phyloP scores from a whole-genome alignment of 2,888 invertebrate genomes.

The Brachypalpus laphriformis region DNA sequence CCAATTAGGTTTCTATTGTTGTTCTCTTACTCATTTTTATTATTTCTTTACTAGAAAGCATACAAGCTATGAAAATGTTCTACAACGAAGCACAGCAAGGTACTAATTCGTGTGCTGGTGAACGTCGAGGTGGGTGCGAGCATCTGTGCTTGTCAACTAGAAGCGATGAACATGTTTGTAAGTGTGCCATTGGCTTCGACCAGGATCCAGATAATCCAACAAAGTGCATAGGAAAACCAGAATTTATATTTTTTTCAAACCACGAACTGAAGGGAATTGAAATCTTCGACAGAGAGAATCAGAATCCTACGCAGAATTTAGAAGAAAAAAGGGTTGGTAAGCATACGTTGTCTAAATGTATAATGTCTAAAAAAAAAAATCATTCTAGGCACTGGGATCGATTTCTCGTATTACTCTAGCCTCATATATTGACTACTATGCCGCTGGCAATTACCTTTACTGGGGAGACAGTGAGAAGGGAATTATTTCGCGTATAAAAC shows the following conservation, averaged over 20 bases:
- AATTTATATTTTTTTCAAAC: slow-evolving; percentile 90
- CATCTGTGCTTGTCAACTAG: slow-evolving; percentile 90
- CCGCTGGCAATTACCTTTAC: slow-evolving; percentile 87
- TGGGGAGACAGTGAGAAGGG: slow-evolving; percentile 93
- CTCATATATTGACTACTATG: slow-evolving; percentile 89
- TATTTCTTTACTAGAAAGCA: slow-evolving; percentile 83
- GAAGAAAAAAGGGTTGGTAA: slow-evolving; percentile 77
- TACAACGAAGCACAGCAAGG: slow-evolving; percentile 87
- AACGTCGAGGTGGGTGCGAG: slow-evolving; percentile 85
- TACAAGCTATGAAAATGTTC: slow-evolving; percentile 88
- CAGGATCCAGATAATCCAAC: slow-evolving; percentile 84
- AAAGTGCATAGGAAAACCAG: slow-evolving; percentile 85
- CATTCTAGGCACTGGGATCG: slow-evolving; percentile 85
- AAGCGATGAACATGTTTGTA: slow-evolving; percentile 85
- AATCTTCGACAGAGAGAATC: slow-evolving; percentile 77
- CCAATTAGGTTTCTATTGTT: too few relatives aligned
- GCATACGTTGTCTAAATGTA: neutral
- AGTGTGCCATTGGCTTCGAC: slow-evolving; percentile 89
- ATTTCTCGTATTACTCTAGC: slow-evolving; percentile 90
- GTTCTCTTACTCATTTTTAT: neutral
- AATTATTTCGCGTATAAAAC: slow-evolving; percentile 88
- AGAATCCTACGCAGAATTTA: slow-evolving; percentile 72
- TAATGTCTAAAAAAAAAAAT: neutral
- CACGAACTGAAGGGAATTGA: slow-evolving; percentile 89
- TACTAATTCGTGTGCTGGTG: slow-evolving; percentile 84